Evolutionary conservation across 2,113 vertebrate genomes (phyloP).

Genomic region (Mixornis gularis): DNA sequence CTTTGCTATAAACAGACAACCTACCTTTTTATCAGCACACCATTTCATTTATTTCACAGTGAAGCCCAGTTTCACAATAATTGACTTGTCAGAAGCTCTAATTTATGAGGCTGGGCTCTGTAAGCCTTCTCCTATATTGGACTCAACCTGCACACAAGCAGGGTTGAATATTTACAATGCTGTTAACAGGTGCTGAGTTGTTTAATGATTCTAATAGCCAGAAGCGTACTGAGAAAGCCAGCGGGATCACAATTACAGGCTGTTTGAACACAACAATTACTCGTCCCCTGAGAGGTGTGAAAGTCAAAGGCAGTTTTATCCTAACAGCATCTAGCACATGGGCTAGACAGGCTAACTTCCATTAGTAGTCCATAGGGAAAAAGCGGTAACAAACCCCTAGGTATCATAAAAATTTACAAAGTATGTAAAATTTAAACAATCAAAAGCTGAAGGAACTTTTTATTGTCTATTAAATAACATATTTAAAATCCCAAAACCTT

Average conservation of each 20-base stretch:
- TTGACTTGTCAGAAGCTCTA: constrained; percentile 87
- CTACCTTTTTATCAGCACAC: constrained; percentile 79
- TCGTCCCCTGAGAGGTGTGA: constrained; percentile 78
- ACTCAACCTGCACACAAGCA: constrained; percentile 82
- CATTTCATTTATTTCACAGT: constrained; percentile 85
- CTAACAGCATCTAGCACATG: constrained; percentile 83
- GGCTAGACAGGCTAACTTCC: constrained; percentile 80
- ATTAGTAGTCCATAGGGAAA: constrained; percentile 77
- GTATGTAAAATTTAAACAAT: constrained; percentile 74
- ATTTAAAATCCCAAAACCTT: background rate
- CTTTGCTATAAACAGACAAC: constrained; percentile 77
- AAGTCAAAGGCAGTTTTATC: constrained; percentile 86
- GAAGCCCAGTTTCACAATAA: constrained; percentile 84
- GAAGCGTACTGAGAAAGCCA: constrained; percentile 84
- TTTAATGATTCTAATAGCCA: constrained; percentile 95
- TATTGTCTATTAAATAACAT: constrained; percentile 43
- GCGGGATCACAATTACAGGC: constrained; percentile 86
- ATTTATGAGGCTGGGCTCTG: constrained; percentile 86
- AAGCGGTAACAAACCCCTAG: constrained; percentile 68
- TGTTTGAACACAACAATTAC: constrained; percentile 87
- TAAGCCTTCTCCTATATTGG: constrained; percentile 82
- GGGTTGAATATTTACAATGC: constrained; percentile 97
- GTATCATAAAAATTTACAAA: constrained; percentile 76
- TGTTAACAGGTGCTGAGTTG: constrained; percentile 96
- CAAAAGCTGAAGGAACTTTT: constrained; percentile 60